These are phyloP conservation scores for Chloropsis cyanopogon DNA, from an alignment of 2,113 vertebrate species.

Conservation along the genomic window DNA sequence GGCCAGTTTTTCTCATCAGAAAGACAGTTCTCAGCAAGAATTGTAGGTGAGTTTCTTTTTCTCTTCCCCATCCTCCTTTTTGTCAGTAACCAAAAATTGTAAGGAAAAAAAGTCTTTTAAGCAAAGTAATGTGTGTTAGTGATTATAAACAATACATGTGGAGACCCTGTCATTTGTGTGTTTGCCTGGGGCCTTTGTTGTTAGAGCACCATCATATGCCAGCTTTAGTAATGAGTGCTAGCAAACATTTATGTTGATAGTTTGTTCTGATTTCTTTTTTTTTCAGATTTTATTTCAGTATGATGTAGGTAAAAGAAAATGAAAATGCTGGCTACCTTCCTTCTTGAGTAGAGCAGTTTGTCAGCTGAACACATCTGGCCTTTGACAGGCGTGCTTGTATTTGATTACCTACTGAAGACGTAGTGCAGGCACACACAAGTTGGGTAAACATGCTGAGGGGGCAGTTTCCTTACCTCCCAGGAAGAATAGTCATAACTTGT, in stretches of 20 bases:
- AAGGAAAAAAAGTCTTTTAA: not conserved
- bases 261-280: not conserved
- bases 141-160: not conserved
- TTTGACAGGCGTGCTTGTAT: not conserved
- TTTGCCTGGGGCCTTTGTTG: not conserved
- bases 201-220: not conserved
- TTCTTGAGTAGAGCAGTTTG: not conserved
- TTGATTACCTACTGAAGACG: conserved; percentile 19
- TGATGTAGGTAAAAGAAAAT: not conserved
- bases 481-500: not conserved
- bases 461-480: not conserved
- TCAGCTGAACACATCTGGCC: not conserved
- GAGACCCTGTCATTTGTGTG: not conserved
- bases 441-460: conserved; percentile 1
- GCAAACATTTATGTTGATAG: not conserved
- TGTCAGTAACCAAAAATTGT: not conserved
- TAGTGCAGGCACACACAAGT: not conserved
- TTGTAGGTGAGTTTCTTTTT: not conserved
- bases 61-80: not conserved
- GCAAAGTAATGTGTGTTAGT: not conserved
- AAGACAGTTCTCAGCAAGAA: not conserved
- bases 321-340: not conserved
- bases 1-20: not conserved
- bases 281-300: not conserved
- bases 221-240: not conserved